These are phyloP conservation scores for Meriones unguiculatus DNA, from an alignment of 2,113 vertebrate species.

Conservation along the genomic window DNA sequence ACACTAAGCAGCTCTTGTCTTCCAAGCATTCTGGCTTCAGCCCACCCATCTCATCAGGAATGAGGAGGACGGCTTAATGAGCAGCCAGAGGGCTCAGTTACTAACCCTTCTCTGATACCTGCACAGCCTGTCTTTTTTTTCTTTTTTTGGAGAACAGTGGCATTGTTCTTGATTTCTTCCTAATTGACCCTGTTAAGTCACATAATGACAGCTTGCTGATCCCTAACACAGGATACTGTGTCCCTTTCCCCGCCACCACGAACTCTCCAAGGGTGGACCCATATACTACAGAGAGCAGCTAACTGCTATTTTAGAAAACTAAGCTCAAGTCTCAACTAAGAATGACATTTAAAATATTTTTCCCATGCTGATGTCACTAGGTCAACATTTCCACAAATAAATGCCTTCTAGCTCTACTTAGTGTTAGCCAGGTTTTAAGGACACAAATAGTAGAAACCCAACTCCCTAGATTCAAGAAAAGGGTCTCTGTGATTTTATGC, in stretches of 20 bases:
- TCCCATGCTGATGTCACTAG: not conserved
- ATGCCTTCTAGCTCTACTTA: not conserved
- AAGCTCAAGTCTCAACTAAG: not conserved
- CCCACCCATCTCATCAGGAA: not conserved
- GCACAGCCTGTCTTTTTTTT: not conserved
- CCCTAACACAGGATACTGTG: not conserved
- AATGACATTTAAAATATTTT: not conserved
- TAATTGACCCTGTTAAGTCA: not conserved
- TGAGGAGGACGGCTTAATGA: not conserved
- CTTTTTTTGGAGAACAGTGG: not conserved
- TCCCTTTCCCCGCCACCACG: not conserved
- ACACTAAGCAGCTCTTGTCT: conserved; percentile 23
- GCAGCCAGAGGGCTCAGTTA: not conserved
- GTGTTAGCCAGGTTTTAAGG: not conserved
- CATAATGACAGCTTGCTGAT: not conserved
- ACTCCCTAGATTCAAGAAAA: not conserved
- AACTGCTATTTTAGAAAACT: conserved; percentile 6
- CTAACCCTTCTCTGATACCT: conserved; percentile 44
- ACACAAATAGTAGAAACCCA: not conserved
- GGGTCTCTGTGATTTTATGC: not conserved
- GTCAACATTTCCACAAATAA: conserved; percentile 52
- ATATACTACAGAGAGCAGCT: not conserved
- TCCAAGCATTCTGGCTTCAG: conserved; percentile 35
- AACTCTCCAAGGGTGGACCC: not conserved
- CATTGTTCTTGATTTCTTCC: not conserved